Evolutionary conservation across 1,140 invertebrate species (phyloP).

Genomic region (Phthorimaea operculella): DNA sequence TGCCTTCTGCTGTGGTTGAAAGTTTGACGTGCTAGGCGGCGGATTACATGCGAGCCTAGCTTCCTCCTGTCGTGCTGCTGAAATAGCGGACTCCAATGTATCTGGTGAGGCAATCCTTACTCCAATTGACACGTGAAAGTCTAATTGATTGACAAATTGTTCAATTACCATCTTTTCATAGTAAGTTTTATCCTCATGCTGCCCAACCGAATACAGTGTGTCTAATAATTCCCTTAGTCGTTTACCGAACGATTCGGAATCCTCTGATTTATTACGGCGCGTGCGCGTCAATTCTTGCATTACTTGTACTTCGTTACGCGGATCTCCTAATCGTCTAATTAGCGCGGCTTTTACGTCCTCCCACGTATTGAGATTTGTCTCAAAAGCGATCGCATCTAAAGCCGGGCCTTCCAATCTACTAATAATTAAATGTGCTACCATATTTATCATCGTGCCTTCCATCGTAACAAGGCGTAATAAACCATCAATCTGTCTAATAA

Average conservation of each 20-base stretch:
- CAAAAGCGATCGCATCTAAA: constrained; percentile 7
- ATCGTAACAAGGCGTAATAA: not conserved
- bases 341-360: constrained; percentile 3
- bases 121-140: constrained; percentile 4
- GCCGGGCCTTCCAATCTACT: constrained; percentile 5
- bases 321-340: constrained; percentile 1
- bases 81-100: constrained; percentile 3
- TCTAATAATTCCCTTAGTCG: constrained; percentile 1
- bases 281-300: constrained; percentile 8
- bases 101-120: constrained; percentile 3
- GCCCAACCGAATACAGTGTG: not conserved
- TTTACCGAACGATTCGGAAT: constrained; percentile 6
- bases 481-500: not conserved
- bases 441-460: not conserved
- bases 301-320: constrained; percentile 6
- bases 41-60: not conserved
- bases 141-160: constrained; percentile 3
- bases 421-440: not conserved
- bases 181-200: constrained; percentile 5
- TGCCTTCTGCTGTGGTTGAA: not conserved
- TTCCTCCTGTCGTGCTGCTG: constrained; percentile 5
- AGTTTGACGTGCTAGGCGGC: not conserved
- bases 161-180: constrained; percentile 9
- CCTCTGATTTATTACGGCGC: not conserved
- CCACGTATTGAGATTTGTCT: not conserved